Conservation (phyloP, 2,113 vertebrate species). For the Otis tarda region DNA sequence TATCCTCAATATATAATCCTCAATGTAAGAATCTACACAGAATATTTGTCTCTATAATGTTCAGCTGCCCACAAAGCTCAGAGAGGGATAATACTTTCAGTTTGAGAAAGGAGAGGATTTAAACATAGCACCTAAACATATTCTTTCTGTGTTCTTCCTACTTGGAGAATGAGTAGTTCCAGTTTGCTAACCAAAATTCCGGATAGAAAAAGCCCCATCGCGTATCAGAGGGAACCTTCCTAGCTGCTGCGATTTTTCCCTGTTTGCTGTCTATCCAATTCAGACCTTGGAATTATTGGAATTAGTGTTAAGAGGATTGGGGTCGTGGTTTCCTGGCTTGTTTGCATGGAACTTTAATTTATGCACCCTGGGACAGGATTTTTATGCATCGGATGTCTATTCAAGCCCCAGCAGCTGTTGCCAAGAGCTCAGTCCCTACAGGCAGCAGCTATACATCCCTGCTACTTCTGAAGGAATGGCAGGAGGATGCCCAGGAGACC, state of each 20-base stretch:
- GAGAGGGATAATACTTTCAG: neutral
- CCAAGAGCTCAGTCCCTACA: neutral
- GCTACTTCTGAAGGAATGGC: neutral
- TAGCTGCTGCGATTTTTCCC: neutral
- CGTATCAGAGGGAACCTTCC: neutral
- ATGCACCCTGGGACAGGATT: neutral
- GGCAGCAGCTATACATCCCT: neutral
- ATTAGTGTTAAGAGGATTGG: neutral
- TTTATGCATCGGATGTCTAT: neutral
- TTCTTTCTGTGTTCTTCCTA: neutral
- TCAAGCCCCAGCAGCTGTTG: neutral
- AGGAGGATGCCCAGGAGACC: neutral
- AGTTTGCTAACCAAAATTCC: neutral
- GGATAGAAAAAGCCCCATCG: neutral
- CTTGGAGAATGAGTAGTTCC: neutral
- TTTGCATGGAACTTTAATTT: neutral
- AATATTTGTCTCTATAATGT: neutral
- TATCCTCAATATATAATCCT: too few species aligned
- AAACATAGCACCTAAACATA: neutral
- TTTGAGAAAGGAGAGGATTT: neutral
- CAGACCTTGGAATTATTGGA: neutral
- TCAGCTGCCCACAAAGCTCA: neutral
- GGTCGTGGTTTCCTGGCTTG: neutral
- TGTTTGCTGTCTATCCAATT: neutral
- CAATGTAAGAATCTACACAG: neutral